Percentiles rank a stretch among this genome's conserved stretches.
phyloP scores from a whole-genome alignment of 2,888 invertebrate species.

The Dryadula phaetusa region DNA sequence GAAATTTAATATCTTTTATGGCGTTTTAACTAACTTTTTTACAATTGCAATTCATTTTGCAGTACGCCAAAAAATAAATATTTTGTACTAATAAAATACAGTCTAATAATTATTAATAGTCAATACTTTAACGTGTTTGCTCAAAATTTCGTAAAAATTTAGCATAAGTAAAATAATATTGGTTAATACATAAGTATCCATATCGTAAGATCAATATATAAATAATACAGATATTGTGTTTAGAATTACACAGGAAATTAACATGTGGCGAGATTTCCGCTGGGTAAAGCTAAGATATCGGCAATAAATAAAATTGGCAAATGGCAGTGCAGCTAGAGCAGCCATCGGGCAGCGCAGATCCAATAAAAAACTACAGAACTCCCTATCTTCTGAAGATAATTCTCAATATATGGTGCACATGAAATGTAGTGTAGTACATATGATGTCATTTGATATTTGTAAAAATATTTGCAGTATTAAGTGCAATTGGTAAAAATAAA shows the following conservation, averaged over 20 bases:
- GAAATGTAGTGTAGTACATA: background rate
- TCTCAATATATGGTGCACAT: conserved; percentile 4
- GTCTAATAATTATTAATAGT: too few species aligned
- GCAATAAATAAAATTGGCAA: conserved; percentile 80
- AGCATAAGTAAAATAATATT: too few species aligned
- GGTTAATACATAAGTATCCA: background rate
- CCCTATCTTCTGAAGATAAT: background rate
- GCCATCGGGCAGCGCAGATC: conserved; percentile 60
- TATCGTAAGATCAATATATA: too few species aligned
- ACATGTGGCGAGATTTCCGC: conserved; percentile 76
- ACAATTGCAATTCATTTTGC: too few species aligned
- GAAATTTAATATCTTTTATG: too few species aligned
- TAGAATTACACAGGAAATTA: conserved; percentile 73
- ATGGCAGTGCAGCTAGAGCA: conserved; percentile 61
- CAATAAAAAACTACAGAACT: conserved; percentile 66
- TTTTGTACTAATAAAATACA: too few species aligned
- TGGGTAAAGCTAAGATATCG: conserved; percentile 64
- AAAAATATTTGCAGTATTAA: background rate
- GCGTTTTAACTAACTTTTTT: too few species aligned
- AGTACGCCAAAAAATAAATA: too few species aligned
- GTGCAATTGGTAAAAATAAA: too few species aligned
- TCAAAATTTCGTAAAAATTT: too few species aligned
- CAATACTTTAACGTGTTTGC: too few species aligned
- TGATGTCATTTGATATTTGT: background rate
- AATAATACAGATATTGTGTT: conserved; percentile 37